Base-by-base conservation (phyloP, 2,797 vertebrate genomes). In the Syndactyla subalaris region DNA sequence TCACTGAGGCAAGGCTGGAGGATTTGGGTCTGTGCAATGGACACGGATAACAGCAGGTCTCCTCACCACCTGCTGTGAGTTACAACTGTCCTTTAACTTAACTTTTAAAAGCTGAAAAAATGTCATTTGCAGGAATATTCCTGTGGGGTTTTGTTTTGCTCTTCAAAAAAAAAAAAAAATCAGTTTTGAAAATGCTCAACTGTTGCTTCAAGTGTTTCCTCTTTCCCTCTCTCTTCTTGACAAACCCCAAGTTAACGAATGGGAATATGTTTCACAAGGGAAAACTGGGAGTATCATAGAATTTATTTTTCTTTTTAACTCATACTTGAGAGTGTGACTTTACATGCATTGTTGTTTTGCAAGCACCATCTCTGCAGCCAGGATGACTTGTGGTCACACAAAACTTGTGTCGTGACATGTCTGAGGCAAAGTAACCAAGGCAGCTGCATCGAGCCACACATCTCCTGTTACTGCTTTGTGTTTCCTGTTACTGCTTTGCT, bases 331-430 rank as follows among this genome's bases (percentile, higher is more conserved):
- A 89, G 3, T 1, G 6, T 2, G 14, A 7, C 0, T 45, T 5
- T 63, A 20, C 45, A 18, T 57, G 38, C 22, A 5, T 51, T 43
- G 22, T 41, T n/a, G 34, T 34, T 83, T 71, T 59, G 20, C 2
- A 0, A 71, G 59, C 54, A 51, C 12, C 5, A 3, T 45, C 30
- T 59, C 58, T 76, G 38, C 22, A 27, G 21, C 24, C 26, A 18
- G 76, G 36, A 14, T 12, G n/a, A 63, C 32, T 38, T 55, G 59
- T 41, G 54, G 59, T 49, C 61, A n/a, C 14, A 41, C 27, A 27
- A 36, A 54, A 7, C 27, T 93, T 39, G 34, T 41, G 22, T 57
- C 1, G 0, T 14, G 45, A 22, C 17, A 6, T 0, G 7, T 8
- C 61, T 52, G 26, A 41, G 55, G 36, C 32, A 71, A 66, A 76